These are phyloP conservation scores for Punctoribates punctum DNA, from an alignment of 2,888 invertebrate species.

Conservation along the genomic window DNA sequence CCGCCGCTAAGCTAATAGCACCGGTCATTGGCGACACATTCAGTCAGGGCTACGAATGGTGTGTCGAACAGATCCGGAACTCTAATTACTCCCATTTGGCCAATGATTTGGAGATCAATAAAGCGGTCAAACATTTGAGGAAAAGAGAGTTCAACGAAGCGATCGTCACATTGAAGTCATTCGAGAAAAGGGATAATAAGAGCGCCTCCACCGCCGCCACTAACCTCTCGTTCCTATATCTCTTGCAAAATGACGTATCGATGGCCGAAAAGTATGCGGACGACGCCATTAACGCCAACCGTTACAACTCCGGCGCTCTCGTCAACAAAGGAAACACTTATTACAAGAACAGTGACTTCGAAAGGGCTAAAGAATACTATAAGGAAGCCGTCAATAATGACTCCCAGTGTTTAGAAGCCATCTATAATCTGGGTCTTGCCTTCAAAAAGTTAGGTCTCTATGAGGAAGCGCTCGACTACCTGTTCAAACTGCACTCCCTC, in stretches of 20 bases:
- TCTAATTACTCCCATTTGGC: slow-evolving; percentile 79
- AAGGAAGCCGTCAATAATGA: slow-evolving; percentile 73
- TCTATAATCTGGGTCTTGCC: slow-evolving; percentile 73
- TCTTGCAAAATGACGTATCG: slow-evolving; percentile 71
- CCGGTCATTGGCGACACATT: slow-evolving; percentile 68
- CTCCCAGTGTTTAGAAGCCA: slow-evolving; percentile 75
- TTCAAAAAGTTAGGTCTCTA: slow-evolving; percentile 66
- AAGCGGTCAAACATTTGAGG: slow-evolving; percentile 77
- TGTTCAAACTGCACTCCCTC: slow-evolving; percentile 70
- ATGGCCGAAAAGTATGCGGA: slow-evolving; percentile 73
- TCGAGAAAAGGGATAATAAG: slow-evolving; percentile 75
- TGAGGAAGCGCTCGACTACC: slow-evolving; percentile 72
- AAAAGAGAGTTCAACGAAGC: slow-evolving; percentile 74
- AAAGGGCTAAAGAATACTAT: slow-evolving; percentile 68
- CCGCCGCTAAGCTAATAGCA: slow-evolving; percentile 82
- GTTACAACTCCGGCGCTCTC: slow-evolving; percentile 73
- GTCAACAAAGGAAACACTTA: slow-evolving; percentile 80
- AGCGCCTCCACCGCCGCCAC: slow-evolving; percentile 76
- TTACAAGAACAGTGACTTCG: slow-evolving; percentile 65
- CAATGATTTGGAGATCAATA: slow-evolving; percentile 83
- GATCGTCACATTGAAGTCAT: slow-evolving; percentile 75
- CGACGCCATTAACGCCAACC: slow-evolving; percentile 68
- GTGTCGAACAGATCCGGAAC: slow-evolving; percentile 80
- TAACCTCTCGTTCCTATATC: slow-evolving; percentile 79
- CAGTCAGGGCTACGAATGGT: slow-evolving; percentile 62